Evolutionary conservation across 64 coral and sea anemone species (phyloP).

Genomic region (Trachythela sp.): DNA sequence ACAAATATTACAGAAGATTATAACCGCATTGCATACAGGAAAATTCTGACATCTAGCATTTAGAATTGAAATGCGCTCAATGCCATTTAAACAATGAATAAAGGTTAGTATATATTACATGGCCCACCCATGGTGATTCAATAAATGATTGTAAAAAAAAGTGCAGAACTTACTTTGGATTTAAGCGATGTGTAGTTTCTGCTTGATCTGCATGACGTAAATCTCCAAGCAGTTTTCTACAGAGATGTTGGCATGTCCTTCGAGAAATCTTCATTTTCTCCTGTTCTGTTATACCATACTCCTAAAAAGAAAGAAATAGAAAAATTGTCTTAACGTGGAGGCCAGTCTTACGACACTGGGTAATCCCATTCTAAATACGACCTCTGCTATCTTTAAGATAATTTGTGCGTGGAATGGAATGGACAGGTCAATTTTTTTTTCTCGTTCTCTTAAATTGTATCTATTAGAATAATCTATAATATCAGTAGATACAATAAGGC

Average conservation of each 20-base stretch:
- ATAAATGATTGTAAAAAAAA: not conserved
- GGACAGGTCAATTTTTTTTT: no score
- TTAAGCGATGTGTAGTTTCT: conserved; percentile 64
- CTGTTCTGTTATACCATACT: conserved; percentile 83
- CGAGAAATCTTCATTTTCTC: conserved; percentile 78
- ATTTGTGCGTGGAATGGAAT: no score
- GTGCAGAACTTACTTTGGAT: conserved; percentile 64
- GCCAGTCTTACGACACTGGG: not conserved
- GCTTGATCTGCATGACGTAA: conserved; percentile 72
- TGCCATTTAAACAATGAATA: no score
- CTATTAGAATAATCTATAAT: no score
- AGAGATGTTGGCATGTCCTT: conserved; percentile 62
- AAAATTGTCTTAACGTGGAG: not conserved
- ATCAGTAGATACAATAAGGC: no score
- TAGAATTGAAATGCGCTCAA: no score
- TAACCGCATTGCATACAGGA: not conserved
- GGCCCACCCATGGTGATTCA: no score
- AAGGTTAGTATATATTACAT: no score
- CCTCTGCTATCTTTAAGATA: no score
- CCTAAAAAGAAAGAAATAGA: conserved; percentile 36
- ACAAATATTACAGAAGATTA: not conserved
- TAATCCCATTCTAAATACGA: not conserved
- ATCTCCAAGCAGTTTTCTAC: conserved; percentile 81
- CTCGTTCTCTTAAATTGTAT: no score
- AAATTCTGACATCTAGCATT: no score